Percentiles rank a stretch among this genome's conserved stretches.
Evolutionary conservation across 2,113 vertebrate genomes (phyloP).

Genomic region (Gallinago undulata): DNA sequence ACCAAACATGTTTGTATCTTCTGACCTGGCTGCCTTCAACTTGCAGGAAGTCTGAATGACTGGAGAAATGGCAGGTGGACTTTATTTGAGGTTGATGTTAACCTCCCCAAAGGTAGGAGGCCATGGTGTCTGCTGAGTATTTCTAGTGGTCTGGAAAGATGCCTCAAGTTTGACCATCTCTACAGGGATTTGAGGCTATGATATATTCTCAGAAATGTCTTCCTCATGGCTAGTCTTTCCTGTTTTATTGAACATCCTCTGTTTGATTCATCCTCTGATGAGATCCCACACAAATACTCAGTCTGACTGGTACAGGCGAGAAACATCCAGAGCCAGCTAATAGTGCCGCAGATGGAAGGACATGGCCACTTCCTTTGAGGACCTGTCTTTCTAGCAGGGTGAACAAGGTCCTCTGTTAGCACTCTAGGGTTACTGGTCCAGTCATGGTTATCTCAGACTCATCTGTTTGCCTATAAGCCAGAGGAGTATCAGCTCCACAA

Average conservation of each 20-base stretch:
- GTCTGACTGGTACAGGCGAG: rapidly evolving
- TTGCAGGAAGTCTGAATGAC: background rate
- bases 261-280: background rate
- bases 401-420: background rate
- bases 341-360: background rate
- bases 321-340: background rate
- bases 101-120: background rate
- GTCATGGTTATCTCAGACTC: background rate
- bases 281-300: background rate
- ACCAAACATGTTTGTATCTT: background rate
- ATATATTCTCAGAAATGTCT: background rate
- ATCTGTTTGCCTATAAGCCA: background rate
- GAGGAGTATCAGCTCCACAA: background rate
- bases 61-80: background rate
- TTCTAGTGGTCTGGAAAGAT: background rate
- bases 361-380: background rate
- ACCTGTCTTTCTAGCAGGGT: background rate
- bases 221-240: background rate
- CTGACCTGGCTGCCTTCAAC: background rate
- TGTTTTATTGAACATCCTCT: background rate
- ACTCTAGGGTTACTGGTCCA: background rate
- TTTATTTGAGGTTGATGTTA: background rate
- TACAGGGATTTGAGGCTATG: background rate
- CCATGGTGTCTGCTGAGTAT: background rate
- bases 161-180: background rate